These are phyloP conservation scores for pig (Sus scrofa) DNA, from an alignment of 2,113 vertebrate genomes.

Conservation along the genomic window DNA sequence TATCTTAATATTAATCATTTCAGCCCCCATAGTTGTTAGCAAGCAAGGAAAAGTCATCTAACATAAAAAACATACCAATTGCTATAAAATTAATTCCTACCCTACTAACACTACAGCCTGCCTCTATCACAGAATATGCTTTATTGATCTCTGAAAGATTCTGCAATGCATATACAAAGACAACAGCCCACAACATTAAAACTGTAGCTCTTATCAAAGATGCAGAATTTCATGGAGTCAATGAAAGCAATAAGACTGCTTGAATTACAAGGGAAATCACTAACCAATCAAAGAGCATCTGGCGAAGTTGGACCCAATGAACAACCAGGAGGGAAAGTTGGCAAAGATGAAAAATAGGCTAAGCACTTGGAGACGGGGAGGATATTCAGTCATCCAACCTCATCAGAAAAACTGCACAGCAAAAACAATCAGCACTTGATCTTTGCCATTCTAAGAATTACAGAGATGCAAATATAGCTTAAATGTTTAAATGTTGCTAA, in stretches of 20 bases:
- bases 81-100: conserved; percentile 50
- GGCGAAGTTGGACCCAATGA: neutral
- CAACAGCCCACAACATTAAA: neutral
- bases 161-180: neutral
- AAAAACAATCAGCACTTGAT: neutral
- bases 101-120: neutral
- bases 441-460: conserved; percentile 2
- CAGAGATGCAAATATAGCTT: conserved; percentile 12
- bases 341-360: neutral
- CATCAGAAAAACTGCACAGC: neutral
- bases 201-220: neutral
- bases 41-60: conserved; percentile 42
- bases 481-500: conserved; percentile 25
- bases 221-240: conserved; percentile 8
- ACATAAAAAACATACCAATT: neutral
- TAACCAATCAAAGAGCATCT: neutral
- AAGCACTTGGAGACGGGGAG: neutral
- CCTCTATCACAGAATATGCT: neutral
- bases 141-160: conserved; percentile 24
- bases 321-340: neutral
- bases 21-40: neutral
- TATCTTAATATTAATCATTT: conserved; percentile 49
- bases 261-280: neutral
- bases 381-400: neutral
- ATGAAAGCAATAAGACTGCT: neutral